Conservation (phyloP, 2,113 vertebrate species). For the Sapayoa aenigma region DNA sequence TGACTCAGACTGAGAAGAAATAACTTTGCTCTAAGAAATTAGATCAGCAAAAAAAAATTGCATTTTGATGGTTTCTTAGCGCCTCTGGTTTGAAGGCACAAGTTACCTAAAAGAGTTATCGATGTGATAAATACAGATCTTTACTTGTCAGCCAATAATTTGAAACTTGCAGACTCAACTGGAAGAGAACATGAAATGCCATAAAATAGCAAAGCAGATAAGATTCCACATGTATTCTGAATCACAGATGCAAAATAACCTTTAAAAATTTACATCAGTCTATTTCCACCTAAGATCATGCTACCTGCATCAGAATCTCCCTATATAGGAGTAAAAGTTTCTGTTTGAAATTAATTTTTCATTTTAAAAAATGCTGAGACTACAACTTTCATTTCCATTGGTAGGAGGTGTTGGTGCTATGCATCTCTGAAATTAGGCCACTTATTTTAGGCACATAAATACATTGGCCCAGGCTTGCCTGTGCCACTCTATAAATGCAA, state of each 20-base stretch:
- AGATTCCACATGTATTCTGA: not conserved
- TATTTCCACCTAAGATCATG: not conserved
- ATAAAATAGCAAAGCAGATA: not conserved
- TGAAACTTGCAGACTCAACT: constrained; percentile 38
- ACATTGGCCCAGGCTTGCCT: not conserved
- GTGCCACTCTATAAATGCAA: not conserved
- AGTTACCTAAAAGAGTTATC: not conserved
- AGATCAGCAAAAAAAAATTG: not conserved
- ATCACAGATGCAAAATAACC: not conserved
- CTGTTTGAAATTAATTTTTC: not conserved
- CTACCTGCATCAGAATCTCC: not conserved
- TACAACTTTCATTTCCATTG: not conserved
- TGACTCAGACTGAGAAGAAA: constrained; percentile 3
- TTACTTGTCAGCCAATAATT: not conserved
- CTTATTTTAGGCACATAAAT: constrained; percentile 24
- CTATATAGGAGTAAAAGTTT: not conserved
- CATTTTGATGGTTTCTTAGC: not conserved
- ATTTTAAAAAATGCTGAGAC: not conserved
- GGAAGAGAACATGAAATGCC: not conserved
- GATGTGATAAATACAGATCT: constrained; percentile 3
- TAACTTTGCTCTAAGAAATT: constrained; percentile 7
- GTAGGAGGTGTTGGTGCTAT: not conserved
- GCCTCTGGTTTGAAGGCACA: not conserved
- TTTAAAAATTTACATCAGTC: not conserved
- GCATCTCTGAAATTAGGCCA: not conserved